Percentiles rank a stretch among this genome's conserved stretches.
phyloP scores from a whole-genome alignment of 2,113 vertebrate genomes.

The Grus americana region DNA sequence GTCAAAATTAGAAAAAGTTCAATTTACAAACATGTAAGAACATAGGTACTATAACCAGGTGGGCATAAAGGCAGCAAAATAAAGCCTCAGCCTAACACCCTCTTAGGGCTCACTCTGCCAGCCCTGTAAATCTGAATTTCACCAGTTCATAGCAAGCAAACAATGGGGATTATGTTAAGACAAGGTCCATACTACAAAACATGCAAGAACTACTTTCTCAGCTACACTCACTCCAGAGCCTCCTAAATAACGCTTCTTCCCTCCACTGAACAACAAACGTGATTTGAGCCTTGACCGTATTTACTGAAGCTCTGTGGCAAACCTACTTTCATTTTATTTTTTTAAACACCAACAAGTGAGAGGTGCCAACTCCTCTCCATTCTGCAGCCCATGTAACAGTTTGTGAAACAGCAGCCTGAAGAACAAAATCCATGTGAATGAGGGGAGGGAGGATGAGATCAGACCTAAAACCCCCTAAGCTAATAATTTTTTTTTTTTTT shows the following conservation, averaged over 20 bases:
- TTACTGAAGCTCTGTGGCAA: neutral
- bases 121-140: neutral
- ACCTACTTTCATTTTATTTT: neutral
- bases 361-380: fast-evolving
- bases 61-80: neutral
- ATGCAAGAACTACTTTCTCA: neutral
- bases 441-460: neutral
- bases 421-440: neutral
- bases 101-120: neutral
- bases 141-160: neutral
- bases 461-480: neutral
- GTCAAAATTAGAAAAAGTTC: neutral
- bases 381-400: neutral
- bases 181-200: neutral
- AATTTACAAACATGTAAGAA: neutral
- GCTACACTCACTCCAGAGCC: neutral
- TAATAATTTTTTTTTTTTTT: neutral
- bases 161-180: fast-evolving
- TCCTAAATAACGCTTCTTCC: neutral
- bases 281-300: neutral
- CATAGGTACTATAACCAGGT: neutral
- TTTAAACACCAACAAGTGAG: neutral
- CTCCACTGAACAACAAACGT: neutral
- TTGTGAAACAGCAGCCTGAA: neutral
- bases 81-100: neutral